Base-by-base conservation (phyloP, 2,888 invertebrate genomes). In the Lamproptera curius region DNA sequence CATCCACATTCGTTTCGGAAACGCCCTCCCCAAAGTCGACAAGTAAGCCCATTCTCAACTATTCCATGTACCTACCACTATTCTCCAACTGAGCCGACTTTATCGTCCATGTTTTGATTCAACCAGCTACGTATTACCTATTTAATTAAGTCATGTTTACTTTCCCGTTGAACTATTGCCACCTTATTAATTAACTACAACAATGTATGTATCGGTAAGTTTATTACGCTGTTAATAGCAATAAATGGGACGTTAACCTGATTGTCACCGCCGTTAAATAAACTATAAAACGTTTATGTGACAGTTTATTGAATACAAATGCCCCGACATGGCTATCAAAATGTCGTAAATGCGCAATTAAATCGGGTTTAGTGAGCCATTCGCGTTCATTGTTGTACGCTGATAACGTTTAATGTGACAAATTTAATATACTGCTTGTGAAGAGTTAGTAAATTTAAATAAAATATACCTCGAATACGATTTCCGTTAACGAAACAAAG, bases 1-100 rank as follows among this genome's bases (percentile, higher is more conserved):
- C 81, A 69, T 82, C 78, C 71, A 76, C 82, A 82, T 85, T 80
- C 77, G 77, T 85, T 83, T 81, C 74, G 72, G 65, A 65, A 61
- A 64, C 59, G 62, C 58, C 61, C 62, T 48, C 39, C 40, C 31
- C 11, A 17, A 28, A 16, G 31, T 20, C 20, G 20, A 20, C 6
- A 20, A 3, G 4, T 20, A 20, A 20, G 20, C 20, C 20, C n/a
- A n/a, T n/a, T n/a, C n/a, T n/a, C n/a, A n/a, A n/a, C n/a, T n/a
- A n/a, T n/a, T n/a, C n/a, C n/a, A n/a, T n/a, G n/a, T n/a, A n/a
- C n/a, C n/a, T n/a, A n/a, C n/a, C n/a, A n/a, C 28, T 28, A 10
- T 28, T 28, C 9, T 28, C 10, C 28, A 28, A 28, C 28, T 28
- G n/a, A 10, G 9, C 28, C 28, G n/a, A 28, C 28, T 10, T 9